Evolutionary conservation across 2,888 invertebrate species (phyloP), one percentile per base, ranked within the genome.

Genomic region (Stenurella melanura): DNA sequence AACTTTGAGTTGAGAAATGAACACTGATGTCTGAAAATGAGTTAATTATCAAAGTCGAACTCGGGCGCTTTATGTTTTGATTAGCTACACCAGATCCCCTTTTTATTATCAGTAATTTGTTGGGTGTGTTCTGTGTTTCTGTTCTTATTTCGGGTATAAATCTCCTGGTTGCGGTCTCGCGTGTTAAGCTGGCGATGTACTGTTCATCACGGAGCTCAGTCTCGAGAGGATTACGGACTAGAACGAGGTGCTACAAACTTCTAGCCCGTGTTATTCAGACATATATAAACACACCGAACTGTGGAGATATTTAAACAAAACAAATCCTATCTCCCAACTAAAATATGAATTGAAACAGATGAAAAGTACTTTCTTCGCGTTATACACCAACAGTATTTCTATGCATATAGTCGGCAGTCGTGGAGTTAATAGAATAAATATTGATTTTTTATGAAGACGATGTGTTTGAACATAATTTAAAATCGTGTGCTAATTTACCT

Each of bases 1-100:
- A 87, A 87, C 89, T 89, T 89, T 89, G 89, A 89, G 87, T 88
- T 88, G 89, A 88, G 87, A 87, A 89, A 88, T 88, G 86, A 87
- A 87, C 86, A 86, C 83, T 86, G 86, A 87, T 87, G 87, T 86
- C 87, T 87, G 87, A 84, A 88, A 89, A 89, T 87, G 86, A 89
- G 88, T 89, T 89, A 89, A 89, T 89, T 89, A 89, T 87, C 88
- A 86, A 86, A 87, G 86, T 87, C 86, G 85, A 85, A 87, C 83
- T 85, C 78, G 74, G 80, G 78, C 80, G 86, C 84, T 85, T 87
- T 87, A 86, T 87, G 84, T 87, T 88, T 88, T 87, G 86, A 87
- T 87, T 86, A 85, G 83, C 83, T 80, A 80, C 79, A 80, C 79
- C 81, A 74, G 78, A 81, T 81, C 79, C 76, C 83, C 84, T 85